phyloP scores from a whole-genome alignment of 30 jellyfish, hydroid and myxozoan species.

The Aurelia coerulea region DNA sequence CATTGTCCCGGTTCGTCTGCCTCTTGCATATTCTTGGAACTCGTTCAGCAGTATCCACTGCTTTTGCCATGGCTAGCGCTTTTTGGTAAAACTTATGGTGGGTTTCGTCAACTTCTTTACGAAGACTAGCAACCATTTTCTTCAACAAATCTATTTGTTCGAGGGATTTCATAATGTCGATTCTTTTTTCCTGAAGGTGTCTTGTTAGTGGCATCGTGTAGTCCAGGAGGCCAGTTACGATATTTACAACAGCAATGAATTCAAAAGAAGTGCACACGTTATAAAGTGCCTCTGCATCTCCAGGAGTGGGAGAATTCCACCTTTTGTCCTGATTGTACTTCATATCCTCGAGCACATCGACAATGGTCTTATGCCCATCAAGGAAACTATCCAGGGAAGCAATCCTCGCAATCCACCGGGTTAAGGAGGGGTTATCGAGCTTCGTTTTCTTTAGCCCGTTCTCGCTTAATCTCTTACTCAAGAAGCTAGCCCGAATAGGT shows the following conservation, averaged over 20 bases:
- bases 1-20: slow-evolving; percentile 6
- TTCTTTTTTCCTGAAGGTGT: slow-evolving; percentile 6
- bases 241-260: slow-evolving; percentile 9
- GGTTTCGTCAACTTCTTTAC: slow-evolving; percentile 14
- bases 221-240: slow-evolving; percentile 28
- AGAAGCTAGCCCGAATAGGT: slow-evolving; percentile 16
- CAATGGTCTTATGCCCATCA: no score
- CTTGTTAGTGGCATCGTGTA: slow-evolving; percentile 32
- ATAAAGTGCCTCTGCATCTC: slow-evolving; percentile 25
- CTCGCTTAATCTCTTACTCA: slow-evolving; percentile 2
- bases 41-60: slow-evolving; percentile 12
- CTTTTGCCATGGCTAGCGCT: slow-evolving; percentile 27
- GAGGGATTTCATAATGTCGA: slow-evolving; percentile 5
- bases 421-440: slow-evolving; percentile 24
- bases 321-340: slow-evolving; percentile 5
- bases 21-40: slow-evolving; percentile 7
- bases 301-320: slow-evolving; percentile 44
- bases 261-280: slow-evolving; percentile 26
- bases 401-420: slow-evolving; percentile 22
- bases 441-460: slow-evolving; percentile 3
- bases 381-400: slow-evolving; percentile 4
- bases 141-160: neutral
- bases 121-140: neutral
- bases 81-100: slow-evolving; percentile 6
- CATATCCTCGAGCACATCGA: neutral